Base-by-base conservation (phyloP, 2,888 invertebrate genomes). In the Sinhomidia bicolor region DNA sequence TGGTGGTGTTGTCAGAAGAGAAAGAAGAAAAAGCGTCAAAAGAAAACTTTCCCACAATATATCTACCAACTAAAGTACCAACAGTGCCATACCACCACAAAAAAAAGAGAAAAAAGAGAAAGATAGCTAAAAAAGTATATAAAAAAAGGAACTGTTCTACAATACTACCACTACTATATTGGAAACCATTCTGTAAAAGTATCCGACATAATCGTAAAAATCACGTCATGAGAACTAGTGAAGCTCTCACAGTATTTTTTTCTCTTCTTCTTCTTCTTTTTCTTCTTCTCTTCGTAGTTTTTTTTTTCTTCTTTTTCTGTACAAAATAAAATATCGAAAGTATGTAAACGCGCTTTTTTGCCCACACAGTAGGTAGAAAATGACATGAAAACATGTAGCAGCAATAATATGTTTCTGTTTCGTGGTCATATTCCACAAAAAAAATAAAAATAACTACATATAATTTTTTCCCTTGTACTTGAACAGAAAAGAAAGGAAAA, bases 121-220 rank as follows among this genome's bases (percentile, higher is more conserved):
- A 62, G 41, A 62, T 78, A 54, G n/a, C 62, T 57, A 60, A 47
- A 76, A 29, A 20, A 44, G 51, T 74, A 36, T 60, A 62, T 6
- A 83, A 20, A 79, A n/a, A 29, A 71, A 74, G 62, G 57, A 71
- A 47, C n/a, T 47, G 14, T 47, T 6, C 14, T 47, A 10, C 14
- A 14, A 1, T 47, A 47, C 57, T 44, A 85, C 80, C 44, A 57
- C 23, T 74, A n/a, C 41, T 78, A 76, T 78, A 76, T 62, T 71
- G 74, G 74, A 87, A 62, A 82, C 76, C 54, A 78, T 82, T 74
- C 62, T 41, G 62, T 65, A 47, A 65, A 83, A 78, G 74, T 83
- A 82, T 88, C 76, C 60, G 62, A 47, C 62, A 85, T 89, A 85
- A 89, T 81, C 85, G 81, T 85, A 89, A 89, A 89, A 89, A 89